Conservation (phyloP, 2,113 vertebrate genomes). For the Fulica atra region DNA sequence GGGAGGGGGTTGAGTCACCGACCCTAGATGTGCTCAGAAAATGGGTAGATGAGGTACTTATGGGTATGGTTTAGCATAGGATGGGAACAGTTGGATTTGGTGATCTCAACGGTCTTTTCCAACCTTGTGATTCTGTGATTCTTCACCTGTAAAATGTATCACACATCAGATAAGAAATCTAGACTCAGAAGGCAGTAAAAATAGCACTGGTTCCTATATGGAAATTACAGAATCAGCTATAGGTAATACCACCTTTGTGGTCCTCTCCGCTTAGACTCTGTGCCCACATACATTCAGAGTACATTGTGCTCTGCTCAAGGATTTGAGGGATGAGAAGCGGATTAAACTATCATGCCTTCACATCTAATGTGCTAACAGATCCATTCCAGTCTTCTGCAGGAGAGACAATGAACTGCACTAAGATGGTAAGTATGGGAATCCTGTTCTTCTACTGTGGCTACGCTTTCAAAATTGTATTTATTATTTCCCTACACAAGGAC, state of each 20-base stretch:
- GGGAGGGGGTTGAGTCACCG: too few species aligned
- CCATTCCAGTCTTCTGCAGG: background rate
- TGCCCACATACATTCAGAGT: background rate
- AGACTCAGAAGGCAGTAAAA: background rate
- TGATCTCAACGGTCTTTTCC: too few species aligned
- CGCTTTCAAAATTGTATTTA: background rate
- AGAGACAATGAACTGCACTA: background rate
- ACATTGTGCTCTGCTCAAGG: background rate
- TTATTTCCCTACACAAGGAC: background rate
- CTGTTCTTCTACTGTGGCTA: background rate
- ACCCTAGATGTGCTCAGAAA: too few species aligned
- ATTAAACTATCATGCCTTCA: background rate
- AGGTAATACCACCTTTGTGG: background rate
- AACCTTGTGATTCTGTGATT: too few species aligned
- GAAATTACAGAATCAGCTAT: background rate
- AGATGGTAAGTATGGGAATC: background rate
- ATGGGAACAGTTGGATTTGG: too few species aligned
- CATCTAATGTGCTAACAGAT: background rate
- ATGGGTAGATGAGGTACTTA: too few species aligned
- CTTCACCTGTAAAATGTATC: background rate
- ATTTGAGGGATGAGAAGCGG: background rate
- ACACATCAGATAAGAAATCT: background rate
- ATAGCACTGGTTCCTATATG: background rate
- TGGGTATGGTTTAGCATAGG: too few species aligned
- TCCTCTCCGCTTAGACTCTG: background rate